Evolutionary conservation across 2,797 vertebrate genomes (phyloP).

Genomic region (Lepus oiostolus): DNA sequence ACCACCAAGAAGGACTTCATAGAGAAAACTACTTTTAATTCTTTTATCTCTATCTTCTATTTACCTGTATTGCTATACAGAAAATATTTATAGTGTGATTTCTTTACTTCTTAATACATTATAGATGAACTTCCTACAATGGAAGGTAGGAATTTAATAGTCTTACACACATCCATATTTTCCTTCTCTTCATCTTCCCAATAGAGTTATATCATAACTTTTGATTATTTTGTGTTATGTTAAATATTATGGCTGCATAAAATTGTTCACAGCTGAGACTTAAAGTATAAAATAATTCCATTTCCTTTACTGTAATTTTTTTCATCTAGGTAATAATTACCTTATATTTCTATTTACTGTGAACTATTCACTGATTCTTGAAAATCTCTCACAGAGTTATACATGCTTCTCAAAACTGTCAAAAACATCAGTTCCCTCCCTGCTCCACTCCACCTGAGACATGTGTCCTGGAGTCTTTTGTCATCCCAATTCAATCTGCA

Average conservation of each 20-base stretch:
- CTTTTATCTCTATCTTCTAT: conserved; percentile 50
- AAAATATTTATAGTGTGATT: conserved; percentile 29
- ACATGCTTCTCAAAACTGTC: neutral
- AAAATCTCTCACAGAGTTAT: neutral
- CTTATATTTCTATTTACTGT: conserved; percentile 35
- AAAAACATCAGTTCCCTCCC: conserved; percentile 13
- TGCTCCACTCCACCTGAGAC: neutral
- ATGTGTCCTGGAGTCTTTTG: neutral
- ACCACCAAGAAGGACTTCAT: conserved; percentile 7
- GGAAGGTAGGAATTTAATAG: conserved; percentile 22
- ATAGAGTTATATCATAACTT: conserved; percentile 8
- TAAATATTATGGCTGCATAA: conserved; percentile 8
- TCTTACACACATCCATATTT: neutral
- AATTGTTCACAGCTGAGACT: conserved; percentile 38
- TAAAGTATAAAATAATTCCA: neutral
- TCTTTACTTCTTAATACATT: conserved; percentile 47
- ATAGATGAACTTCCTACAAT: conserved; percentile 20
- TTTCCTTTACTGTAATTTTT: conserved; percentile 25
- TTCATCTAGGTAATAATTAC: neutral
- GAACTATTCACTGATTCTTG: neutral
- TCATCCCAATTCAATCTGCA: conserved; percentile 41
- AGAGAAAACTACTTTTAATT: conserved; percentile 35
- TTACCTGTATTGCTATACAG: conserved; percentile 33
- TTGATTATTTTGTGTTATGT: conserved; percentile 7
- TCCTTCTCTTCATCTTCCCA: neutral